phyloP scores from a whole-genome alignment of 2,797 vertebrate genomes.

The Myotis vivesi region DNA sequence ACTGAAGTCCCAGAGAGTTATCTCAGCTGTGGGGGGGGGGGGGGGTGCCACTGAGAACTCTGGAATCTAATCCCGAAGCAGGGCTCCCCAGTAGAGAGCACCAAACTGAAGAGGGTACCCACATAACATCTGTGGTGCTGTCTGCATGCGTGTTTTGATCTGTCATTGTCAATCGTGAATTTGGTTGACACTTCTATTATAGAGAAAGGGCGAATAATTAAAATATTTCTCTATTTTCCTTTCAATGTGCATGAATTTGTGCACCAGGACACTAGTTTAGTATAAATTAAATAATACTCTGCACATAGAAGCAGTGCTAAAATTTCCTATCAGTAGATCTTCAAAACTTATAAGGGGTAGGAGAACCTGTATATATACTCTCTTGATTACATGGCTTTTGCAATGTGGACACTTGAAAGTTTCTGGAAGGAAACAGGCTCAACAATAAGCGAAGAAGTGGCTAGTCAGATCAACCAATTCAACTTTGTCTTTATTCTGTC shows the following conservation, averaged over 20 bases:
- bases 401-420: neutral
- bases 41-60: no score
- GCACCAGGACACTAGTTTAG: neutral
- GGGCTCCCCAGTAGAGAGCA: no score
- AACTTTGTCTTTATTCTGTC: neutral
- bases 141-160: no score
- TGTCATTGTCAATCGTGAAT: no score
- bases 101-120: no score
- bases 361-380: neutral
- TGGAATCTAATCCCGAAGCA: no score
- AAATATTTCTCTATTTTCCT: no score
- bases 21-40: rapidly evolving
- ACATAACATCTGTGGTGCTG: no score
- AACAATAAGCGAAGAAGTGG: neutral
- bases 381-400: neutral
- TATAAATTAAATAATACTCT: slow-evolving; percentile 4
- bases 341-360: neutral
- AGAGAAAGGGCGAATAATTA: no score
- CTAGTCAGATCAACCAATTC: neutral
- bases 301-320: neutral
- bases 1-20: no score
- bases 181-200: no score
- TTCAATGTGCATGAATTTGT: no score
- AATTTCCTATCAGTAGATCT: neutral
- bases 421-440: neutral